These are phyloP conservation scores for Hassar affinis DNA, from an alignment of 2,113 vertebrate species.

Conservation along the genomic window DNA sequence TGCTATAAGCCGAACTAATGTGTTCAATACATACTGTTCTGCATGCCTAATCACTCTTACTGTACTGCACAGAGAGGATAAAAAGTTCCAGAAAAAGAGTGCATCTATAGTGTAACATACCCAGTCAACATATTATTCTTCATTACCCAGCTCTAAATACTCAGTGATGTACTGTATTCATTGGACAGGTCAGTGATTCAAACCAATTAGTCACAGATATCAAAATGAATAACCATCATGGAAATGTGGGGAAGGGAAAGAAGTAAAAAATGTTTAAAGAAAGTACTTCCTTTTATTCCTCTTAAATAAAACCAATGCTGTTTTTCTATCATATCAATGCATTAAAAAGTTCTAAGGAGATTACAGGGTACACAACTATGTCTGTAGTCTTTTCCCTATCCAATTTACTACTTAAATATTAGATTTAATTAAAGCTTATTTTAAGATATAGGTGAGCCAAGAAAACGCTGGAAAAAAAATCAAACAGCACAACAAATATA, in stretches of 20 bases:
- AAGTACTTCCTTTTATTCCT: background rate
- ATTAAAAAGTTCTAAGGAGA: background rate
- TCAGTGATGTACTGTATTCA: conserved; percentile 10
- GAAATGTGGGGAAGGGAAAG: background rate
- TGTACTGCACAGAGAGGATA: conserved; percentile 32
- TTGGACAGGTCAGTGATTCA: conserved; percentile 7
- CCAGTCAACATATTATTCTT: conserved; percentile 44
- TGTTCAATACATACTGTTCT: conserved; percentile 51
- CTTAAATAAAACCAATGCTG: background rate
- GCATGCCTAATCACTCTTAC: conserved; percentile 44
- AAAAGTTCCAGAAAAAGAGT: conserved; percentile 38
- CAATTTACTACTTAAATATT: background rate
- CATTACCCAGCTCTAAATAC: background rate
- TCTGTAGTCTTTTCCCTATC: background rate
- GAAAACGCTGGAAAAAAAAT: background rate
- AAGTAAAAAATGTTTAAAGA: background rate
- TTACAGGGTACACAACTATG: background rate
- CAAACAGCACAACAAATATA: background rate
- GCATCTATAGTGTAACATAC: conserved; percentile 28
- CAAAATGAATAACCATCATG: conserved; percentile 23
- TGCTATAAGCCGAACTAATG: conserved; percentile 65
- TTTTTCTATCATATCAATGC: background rate
- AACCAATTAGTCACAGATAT: conserved; percentile 13
- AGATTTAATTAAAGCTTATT: background rate
- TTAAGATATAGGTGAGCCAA: background rate